These are phyloP conservation scores for Trissolcus japonicus DNA, from an alignment of 2,888 invertebrate genomes.

Conservation along the genomic window DNA sequence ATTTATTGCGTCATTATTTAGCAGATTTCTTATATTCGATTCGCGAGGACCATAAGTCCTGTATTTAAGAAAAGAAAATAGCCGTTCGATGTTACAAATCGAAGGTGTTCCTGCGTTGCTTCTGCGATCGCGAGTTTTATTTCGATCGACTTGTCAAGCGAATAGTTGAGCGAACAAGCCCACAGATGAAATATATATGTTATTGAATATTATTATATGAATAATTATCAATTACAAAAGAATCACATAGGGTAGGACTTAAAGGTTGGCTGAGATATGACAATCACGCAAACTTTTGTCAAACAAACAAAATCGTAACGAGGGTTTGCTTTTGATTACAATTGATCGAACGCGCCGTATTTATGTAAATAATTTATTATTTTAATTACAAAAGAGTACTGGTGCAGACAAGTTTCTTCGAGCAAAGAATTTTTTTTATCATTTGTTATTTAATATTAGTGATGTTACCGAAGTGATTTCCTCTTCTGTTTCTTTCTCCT, in stretches of 20 bases:
- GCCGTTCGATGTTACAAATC: conserved; percentile 19
- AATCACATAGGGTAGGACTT: conserved; percentile 17
- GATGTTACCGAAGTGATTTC: conserved; percentile 74
- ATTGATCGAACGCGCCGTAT: conserved; percentile 58
- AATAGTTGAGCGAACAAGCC: conserved; percentile 19
- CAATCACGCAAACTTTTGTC: conserved; percentile 69
- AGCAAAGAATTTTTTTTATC: conserved; percentile 70
- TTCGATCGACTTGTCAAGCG: conserved; percentile 45
- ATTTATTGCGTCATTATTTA: conserved; percentile 48
- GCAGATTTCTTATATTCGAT: conserved; percentile 22
- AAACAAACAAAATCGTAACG: conserved; percentile 63
- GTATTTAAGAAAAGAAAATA: conserved; percentile 5
- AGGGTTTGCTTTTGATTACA: conserved; percentile 62
- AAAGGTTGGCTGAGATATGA: conserved; percentile 64
- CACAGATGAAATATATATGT: conserved; percentile 18
- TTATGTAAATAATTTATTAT: conserved; percentile 74
- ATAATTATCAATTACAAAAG: conserved; percentile 11
- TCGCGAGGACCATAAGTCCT: conserved; percentile 2
- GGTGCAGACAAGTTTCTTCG: conserved; percentile 49
- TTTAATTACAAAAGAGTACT: conserved; percentile 64
- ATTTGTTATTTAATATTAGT: conserved; percentile 76
- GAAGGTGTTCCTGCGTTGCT: conserved; percentile 42
- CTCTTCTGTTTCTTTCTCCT: conserved; percentile 29
- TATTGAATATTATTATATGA: conserved; percentile 13
- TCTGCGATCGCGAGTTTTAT: conserved; percentile 51